A percentile compares a stretch with the other conserved stretches of the same genome.
These are phyloP conservation scores for Brienomyrus brachyistius DNA, from an alignment of 2,113 vertebrate genomes.

Conservation along the genomic window DNA sequence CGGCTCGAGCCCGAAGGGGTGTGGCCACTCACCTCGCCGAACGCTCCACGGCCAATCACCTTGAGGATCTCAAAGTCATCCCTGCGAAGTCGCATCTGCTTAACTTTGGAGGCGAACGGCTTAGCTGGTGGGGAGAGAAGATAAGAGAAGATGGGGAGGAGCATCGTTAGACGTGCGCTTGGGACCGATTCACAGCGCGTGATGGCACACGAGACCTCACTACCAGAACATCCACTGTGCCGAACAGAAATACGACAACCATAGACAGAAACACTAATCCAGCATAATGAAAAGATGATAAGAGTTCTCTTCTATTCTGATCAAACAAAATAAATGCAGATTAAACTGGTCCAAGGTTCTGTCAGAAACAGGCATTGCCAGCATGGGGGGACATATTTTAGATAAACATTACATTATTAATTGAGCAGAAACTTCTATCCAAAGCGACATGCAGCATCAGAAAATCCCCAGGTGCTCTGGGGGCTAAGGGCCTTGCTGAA, in stretches of 20 bases:
- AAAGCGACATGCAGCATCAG: neutral
- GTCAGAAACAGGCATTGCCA: neutral
- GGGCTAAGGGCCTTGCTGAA: neutral
- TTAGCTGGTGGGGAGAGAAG: constrained; percentile 28
- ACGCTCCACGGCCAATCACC: constrained; percentile 45
- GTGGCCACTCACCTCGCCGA: constrained; percentile 38
- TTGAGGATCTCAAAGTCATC: constrained; percentile 47
- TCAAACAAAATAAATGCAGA: neutral
- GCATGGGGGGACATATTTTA: neutral
- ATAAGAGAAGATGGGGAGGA: neutral
- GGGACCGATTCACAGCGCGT: neutral
- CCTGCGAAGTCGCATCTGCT: constrained; percentile 42
- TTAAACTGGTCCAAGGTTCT: neutral
- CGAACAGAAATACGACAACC: neutral
- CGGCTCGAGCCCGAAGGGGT: neutral
- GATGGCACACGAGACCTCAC: neutral
- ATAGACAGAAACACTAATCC: neutral
- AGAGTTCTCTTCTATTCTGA: neutral
- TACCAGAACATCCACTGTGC: neutral
- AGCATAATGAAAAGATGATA: neutral
- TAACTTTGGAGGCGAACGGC: constrained; percentile 40
- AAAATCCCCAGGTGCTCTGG: neutral
- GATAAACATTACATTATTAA: neutral
- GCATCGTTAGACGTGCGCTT: neutral
- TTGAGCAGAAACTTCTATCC: neutral